phyloP scores from a whole-genome alignment of 1,140 invertebrate species.

The Drosophila paulistorum region DNA sequence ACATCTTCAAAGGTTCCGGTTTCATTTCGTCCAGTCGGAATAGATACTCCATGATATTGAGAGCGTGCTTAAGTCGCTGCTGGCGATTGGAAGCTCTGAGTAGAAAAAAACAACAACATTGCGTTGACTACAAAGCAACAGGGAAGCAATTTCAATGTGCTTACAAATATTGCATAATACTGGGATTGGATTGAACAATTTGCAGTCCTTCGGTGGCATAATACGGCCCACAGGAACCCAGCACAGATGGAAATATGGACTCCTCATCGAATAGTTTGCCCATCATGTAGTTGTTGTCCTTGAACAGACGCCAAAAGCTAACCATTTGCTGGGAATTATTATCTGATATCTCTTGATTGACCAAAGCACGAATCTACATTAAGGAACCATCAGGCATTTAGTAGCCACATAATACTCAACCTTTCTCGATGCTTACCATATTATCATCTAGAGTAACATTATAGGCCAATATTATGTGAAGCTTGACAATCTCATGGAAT shows the following conservation, averaged over 20 bases:
- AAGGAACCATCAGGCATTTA: neutral
- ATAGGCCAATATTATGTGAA: constrained; percentile 75
- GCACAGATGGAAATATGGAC: constrained; percentile 69
- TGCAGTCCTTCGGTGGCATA: constrained; percentile 73
- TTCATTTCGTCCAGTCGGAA: constrained; percentile 77
- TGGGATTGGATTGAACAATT: constrained; percentile 67
- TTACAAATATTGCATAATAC: constrained; percentile 74
- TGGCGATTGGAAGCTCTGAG: constrained; percentile 67
- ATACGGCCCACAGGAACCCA: constrained; percentile 76
- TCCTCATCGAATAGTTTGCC: constrained; percentile 79
- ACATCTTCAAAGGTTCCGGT: constrained; percentile 78
- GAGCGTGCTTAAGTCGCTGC: constrained; percentile 70
- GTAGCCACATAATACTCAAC: too few species aligned
- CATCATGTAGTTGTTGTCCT: constrained; percentile 82
- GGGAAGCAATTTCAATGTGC: neutral
- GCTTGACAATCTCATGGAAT: constrained; percentile 77
- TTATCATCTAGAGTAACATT: constrained; percentile 81
- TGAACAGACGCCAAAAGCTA: constrained; percentile 76
- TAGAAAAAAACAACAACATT: neutral
- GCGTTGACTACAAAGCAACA: too few species aligned
- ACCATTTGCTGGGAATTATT: constrained; percentile 76
- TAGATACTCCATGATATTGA: constrained; percentile 76
- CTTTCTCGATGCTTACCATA: constrained; percentile 49
- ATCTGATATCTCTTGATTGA: constrained; percentile 77
- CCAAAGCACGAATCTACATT: constrained; percentile 62